Evolutionary conservation across 2,888 invertebrate genomes (phyloP).

Genomic region (Hylaea fasciaria): DNA sequence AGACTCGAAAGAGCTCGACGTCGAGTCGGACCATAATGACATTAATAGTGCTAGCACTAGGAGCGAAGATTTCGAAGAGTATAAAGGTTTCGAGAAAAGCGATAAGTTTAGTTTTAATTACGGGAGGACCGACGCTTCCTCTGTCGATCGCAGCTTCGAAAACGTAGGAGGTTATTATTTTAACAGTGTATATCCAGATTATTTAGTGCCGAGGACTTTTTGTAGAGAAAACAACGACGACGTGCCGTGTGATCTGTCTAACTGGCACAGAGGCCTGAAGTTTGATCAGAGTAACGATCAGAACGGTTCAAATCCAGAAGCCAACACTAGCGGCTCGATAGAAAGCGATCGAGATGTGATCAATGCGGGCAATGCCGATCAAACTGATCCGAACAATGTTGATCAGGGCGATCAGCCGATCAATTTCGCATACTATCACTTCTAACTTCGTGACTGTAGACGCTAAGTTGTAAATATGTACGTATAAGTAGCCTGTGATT

Average conservation of each 20-base stretch:
- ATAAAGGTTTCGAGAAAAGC: constrained; percentile 36
- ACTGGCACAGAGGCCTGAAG: constrained; percentile 64
- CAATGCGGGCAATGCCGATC: constrained; percentile 47
- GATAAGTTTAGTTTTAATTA: constrained; percentile 39
- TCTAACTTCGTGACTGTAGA: constrained; percentile 54
- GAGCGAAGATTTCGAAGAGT: constrained; percentile 43
- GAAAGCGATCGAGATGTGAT: constrained; percentile 49
- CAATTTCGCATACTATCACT: constrained; percentile 81
- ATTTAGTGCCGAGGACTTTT: constrained; percentile 47
- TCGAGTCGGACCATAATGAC: constrained; percentile 43
- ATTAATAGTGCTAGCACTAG: constrained; percentile 46
- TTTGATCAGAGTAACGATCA: constrained; percentile 50
- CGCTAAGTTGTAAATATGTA: constrained; percentile 50
- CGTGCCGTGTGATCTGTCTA: constrained; percentile 74
- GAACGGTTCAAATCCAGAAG: constrained; percentile 40
- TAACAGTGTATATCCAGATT: constrained; percentile 50
- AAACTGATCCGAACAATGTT: constrained; percentile 42
- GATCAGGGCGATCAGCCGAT: constrained; percentile 69
- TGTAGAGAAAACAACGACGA: constrained; percentile 64
- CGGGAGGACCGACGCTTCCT: constrained; percentile 29
- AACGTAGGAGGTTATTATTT: constrained; percentile 37
- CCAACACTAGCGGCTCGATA: constrained; percentile 53
- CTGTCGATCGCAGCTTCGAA: constrained; percentile 39
- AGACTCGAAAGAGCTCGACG: constrained; percentile 44
- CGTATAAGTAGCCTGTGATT: constrained; percentile 68